phyloP scores from a whole-genome alignment of 2,797 vertebrate genomes.

The Gymnoscopelus microlampas region DNA sequence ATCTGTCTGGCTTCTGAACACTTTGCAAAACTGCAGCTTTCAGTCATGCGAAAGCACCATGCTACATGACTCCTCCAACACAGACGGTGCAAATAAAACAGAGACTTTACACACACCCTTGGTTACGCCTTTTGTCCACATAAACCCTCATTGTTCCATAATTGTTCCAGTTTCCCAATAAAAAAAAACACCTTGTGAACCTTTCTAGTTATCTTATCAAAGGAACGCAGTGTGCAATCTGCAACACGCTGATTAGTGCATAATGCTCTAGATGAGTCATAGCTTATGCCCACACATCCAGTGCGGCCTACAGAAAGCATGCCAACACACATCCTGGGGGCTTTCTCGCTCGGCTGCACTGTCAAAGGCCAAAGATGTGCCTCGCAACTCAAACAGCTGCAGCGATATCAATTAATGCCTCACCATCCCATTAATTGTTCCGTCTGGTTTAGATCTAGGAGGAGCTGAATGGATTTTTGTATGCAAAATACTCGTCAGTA shows the following conservation, averaged over 20 bases:
- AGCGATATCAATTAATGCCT: conserved; percentile 3
- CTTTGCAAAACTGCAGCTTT: too few relatives aligned
- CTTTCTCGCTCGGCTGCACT: neutral
- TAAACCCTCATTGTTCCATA: conserved; percentile 5
- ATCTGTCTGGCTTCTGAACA: neutral
- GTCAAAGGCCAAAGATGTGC: conserved; percentile 39
- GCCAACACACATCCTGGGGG: too few relatives aligned
- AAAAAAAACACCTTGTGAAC: conserved; percentile 25
- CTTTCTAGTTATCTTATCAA: conserved; percentile 46
- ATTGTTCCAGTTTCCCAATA: conserved; percentile 17
- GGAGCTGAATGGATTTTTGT: too few relatives aligned
- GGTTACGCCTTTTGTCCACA: neutral
- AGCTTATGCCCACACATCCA: neutral
- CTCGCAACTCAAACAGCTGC: conserved; percentile 24
- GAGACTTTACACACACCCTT: neutral
- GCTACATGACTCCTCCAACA: too few relatives aligned
- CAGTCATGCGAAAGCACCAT: too few relatives aligned
- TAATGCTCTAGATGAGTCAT: conserved; percentile 43
- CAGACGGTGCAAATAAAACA: too few relatives aligned
- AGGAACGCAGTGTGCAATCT: conserved; percentile 30
- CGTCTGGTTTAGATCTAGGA: too few relatives aligned
- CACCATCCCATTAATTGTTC: conserved; percentile 19
- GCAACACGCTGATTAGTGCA: conserved; percentile 28
- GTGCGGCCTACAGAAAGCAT: neutral
- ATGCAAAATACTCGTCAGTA: too few relatives aligned